Conservation (phyloP, 2,888 invertebrate species). For the Icerya purchasi region DNA sequence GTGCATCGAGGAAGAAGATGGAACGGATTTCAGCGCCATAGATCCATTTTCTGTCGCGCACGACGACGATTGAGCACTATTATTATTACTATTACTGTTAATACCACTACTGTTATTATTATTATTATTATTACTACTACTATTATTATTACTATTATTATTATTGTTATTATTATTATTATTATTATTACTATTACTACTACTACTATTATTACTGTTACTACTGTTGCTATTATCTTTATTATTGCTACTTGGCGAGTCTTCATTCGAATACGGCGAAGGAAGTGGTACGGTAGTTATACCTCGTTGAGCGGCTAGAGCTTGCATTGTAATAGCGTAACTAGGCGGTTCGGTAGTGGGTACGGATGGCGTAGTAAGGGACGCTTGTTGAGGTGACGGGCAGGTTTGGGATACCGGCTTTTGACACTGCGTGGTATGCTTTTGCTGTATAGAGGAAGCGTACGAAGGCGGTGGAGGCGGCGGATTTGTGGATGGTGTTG, state of each 20-base stretch:
- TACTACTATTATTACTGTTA: conserved; percentile 12
- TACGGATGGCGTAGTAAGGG: conserved; percentile 30
- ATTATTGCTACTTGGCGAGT: too few species aligned
- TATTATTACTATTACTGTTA: conserved; percentile 28
- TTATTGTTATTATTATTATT: conserved; percentile 6
- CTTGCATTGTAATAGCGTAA: conserved; percentile 72
- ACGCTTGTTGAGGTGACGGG: conserved; percentile 23
- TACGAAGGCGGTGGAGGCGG: conserved; percentile 61
- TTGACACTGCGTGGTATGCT: conserved; percentile 41
- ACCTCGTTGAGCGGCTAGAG: conserved; percentile 45
- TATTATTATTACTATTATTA: too few species aligned
- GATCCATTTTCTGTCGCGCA: conserved; percentile 7
- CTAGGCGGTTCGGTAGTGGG: conserved; percentile 77
- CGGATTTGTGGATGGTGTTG: conserved; percentile 40
- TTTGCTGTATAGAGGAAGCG: conserved; percentile 57
- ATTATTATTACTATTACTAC: conserved; percentile 9
- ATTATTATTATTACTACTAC: too few species aligned
- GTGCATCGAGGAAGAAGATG: conserved; percentile 18
- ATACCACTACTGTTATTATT: conserved; percentile 22
- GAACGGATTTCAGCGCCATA: conserved; percentile 15
- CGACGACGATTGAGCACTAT: conserved; percentile 11
- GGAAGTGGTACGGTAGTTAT: conserved; percentile 23
- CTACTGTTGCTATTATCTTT: conserved; percentile 11
- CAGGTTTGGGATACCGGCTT: conserved; percentile 25
- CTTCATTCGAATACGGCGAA: conserved; percentile 16